A percentile compares a stretch with the other conserved stretches of the same genome.
Conservation (phyloP, 1,140 invertebrate species). For the Camponotus vicinus region DNA sequence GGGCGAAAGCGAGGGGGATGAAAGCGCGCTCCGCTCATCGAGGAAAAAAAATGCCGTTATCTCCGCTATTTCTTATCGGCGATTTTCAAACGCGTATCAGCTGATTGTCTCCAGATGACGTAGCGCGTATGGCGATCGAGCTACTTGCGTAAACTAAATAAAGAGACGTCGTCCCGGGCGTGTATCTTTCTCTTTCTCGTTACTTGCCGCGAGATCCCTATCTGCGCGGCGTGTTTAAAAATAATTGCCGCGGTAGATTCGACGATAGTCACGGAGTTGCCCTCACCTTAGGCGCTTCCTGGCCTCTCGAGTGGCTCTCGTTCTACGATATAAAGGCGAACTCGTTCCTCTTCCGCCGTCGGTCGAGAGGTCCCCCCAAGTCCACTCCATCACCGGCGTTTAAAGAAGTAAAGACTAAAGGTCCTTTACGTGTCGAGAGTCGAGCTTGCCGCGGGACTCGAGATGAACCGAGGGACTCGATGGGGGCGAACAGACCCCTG, state of each 20-base stretch:
- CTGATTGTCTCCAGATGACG: slow-evolving; percentile 82
- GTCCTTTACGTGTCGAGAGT: slow-evolving; percentile 72
- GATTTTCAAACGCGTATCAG: slow-evolving; percentile 15
- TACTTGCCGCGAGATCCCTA: slow-evolving; percentile 78
- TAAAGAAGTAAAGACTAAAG: slow-evolving; percentile 86
- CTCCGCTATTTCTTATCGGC: slow-evolving; percentile 24
- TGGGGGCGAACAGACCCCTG: not conserved
- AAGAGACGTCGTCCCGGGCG: slow-evolving; percentile 38
- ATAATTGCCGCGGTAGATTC: slow-evolving; percentile 85
- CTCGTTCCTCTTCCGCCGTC: slow-evolving; percentile 70
- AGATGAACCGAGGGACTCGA: slow-evolving; percentile 28
- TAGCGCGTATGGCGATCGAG: slow-evolving; percentile 60
- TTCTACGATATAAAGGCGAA: slow-evolving; percentile 79
- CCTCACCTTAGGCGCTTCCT: slow-evolving; percentile 77
- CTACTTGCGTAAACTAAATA: not conserved
- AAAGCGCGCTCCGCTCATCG: slow-evolving; percentile 3
- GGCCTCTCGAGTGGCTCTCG: slow-evolving; percentile 79
- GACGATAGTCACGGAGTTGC: slow-evolving; percentile 85
- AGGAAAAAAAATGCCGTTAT: slow-evolving; percentile 21
- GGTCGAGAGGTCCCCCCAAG: slow-evolving; percentile 75
- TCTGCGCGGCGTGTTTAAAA: slow-evolving; percentile 86
- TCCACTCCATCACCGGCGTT: slow-evolving; percentile 85
- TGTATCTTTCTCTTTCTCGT: slow-evolving; percentile 34
- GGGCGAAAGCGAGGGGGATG: slow-evolving; percentile 14
- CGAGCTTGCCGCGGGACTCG: slow-evolving; percentile 17